A percentile compares a stretch with the other conserved stretches of the same genome.
Conservation (phyloP, 2,113 vertebrate genomes). For the Nycticebus coucang region DNA sequence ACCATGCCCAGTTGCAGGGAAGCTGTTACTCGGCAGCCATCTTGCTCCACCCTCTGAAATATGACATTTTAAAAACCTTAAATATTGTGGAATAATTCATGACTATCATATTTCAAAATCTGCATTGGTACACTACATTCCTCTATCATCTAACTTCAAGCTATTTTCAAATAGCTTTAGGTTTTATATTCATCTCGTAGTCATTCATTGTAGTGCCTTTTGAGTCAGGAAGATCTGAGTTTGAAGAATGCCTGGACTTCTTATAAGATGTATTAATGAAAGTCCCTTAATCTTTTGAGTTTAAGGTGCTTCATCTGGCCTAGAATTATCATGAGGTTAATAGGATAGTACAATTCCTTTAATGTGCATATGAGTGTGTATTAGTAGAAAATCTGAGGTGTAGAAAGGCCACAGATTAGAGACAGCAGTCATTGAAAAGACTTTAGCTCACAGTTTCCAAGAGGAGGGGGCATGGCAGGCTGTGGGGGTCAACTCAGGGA, state of each 20-base stretch:
- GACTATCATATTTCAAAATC: constrained; percentile 33
- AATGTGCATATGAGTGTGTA: not conserved
- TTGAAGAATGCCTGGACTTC: constrained; percentile 19
- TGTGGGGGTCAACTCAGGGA: not conserved
- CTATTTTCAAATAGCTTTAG: constrained; percentile 25
- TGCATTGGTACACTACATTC: not conserved
- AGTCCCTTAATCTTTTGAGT: not conserved
- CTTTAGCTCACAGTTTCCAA: not conserved
- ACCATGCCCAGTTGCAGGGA: too few species aligned
- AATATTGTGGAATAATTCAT: constrained; percentile 18
- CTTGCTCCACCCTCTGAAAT: too few species aligned
- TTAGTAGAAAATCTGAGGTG: not conserved
- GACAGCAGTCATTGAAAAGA: too few species aligned
- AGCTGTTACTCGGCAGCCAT: too few species aligned
- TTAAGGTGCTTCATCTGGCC: not conserved
- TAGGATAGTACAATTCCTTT: not conserved
- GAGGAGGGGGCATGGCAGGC: too few species aligned
- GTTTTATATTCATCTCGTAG: constrained; percentile 21
- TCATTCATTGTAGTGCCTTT: constrained; percentile 27
- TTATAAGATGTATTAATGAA: not conserved
- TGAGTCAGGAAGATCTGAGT: not conserved
- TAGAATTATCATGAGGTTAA: not conserved
- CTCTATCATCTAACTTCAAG: not conserved
- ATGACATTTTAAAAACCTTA: not conserved
- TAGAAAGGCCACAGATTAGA: not conserved